A percentile compares a stretch with the other conserved stretches of the same genome.
Conservation (phyloP, 2,113 vertebrate species). For the Cynopterus brachyotis region DNA sequence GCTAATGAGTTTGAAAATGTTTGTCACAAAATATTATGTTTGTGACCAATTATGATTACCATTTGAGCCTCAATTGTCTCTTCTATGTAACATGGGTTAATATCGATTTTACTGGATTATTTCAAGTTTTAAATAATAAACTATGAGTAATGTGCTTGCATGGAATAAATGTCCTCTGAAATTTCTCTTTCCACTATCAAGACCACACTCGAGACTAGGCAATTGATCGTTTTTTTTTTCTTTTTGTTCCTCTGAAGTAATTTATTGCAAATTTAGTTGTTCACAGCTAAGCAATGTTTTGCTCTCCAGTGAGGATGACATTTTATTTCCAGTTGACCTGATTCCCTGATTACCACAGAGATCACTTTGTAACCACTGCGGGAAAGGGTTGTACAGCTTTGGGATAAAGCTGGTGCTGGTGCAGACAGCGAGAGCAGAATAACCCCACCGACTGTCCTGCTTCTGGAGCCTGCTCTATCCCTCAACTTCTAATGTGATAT, state of each 20-base stretch:
- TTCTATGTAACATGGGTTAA: not conserved
- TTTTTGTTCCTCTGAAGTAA: not conserved
- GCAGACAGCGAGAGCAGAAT: not conserved
- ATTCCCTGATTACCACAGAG: not conserved
- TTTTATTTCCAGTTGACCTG: not conserved
- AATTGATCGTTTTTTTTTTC: not conserved
- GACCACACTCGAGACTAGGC: not conserved
- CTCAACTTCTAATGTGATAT: not conserved
- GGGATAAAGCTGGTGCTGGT: not conserved
- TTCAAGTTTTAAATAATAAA: not conserved
- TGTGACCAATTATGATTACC: not conserved
- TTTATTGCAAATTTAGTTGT: not conserved
- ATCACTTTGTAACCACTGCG: accelerated
- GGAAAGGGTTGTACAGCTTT: not conserved
- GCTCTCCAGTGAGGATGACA: not conserved
- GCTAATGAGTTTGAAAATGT: not conserved
- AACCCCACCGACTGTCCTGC: not conserved
- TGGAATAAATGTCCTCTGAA: not conserved
- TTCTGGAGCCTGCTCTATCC: not conserved
- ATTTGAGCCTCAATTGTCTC: not conserved
- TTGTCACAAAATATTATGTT: not conserved
- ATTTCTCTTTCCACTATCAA: not conserved
- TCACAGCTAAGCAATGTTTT: not conserved
- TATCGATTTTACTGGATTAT: not conserved
- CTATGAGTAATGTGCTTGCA: not conserved